Evolutionary conservation across 92 coral and sea anemone species (phyloP).

Genomic region (Porites lobata): DNA sequence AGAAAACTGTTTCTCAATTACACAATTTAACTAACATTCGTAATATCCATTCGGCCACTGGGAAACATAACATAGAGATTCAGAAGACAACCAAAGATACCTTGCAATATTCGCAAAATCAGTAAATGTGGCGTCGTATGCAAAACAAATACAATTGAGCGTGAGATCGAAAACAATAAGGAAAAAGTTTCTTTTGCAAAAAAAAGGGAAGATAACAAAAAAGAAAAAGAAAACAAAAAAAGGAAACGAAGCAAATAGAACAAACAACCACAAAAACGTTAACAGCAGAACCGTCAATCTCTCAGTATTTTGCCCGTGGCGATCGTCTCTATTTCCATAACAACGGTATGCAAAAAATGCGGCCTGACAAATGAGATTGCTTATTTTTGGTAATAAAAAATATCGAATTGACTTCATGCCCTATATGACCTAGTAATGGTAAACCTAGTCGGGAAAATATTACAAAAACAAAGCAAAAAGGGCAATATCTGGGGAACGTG

Average conservation of each 20-base stretch:
- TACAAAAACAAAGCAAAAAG: background rate
- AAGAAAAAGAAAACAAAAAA: no score
- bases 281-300: background rate
- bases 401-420: background rate
- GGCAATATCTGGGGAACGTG: background rate
- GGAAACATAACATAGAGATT: no score
- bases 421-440: background rate
- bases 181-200: no score
- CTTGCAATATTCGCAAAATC: no score
- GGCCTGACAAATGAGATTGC: background rate
- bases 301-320: background rate
- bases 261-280: background rate
- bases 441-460: background rate
- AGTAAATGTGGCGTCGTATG: no score
- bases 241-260: no score
- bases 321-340: background rate
- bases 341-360: constrained; percentile 8
- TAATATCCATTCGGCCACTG: no score
- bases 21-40: background rate
- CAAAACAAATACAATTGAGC: no score
- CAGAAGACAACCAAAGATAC: no score
- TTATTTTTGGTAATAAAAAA: background rate
- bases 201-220: no score
- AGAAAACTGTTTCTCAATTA: background rate
- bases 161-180: no score